Conservation (phyloP, 2,888 invertebrate genomes). For the Noctua comes region DNA sequence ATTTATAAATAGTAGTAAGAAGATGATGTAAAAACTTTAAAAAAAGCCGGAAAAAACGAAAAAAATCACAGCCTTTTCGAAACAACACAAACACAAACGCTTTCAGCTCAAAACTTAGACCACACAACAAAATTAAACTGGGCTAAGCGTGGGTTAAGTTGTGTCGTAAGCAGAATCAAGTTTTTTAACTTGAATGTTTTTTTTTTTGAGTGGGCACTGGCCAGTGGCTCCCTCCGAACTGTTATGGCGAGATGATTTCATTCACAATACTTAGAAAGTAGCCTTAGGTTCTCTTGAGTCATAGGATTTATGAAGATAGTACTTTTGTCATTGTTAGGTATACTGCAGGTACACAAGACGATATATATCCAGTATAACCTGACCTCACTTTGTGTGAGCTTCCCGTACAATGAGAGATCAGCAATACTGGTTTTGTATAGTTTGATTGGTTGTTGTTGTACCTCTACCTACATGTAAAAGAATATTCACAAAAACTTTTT, state of each 20-base stretch:
- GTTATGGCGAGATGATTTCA: constrained; percentile 66
- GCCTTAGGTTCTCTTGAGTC: not conserved
- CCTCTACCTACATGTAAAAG: too few relatives aligned
- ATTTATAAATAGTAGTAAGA: too few relatives aligned
- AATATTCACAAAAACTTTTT: too few relatives aligned
- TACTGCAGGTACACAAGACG: too few relatives aligned
- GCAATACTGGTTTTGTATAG: too few relatives aligned
- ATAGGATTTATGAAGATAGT: not conserved
- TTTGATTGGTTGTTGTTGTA: too few relatives aligned
- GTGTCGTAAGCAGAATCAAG: constrained; percentile 81
- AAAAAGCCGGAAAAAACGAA: too few relatives aligned
- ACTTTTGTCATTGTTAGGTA: not conserved
- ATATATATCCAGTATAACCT: too few relatives aligned
- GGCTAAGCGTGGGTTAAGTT: constrained; percentile 82
- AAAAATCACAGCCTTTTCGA: too few relatives aligned
- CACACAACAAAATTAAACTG: constrained; percentile 71
- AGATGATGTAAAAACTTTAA: not conserved
- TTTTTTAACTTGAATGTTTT: constrained; percentile 78
- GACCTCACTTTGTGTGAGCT: too few relatives aligned
- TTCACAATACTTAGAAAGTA: constrained; percentile 63
- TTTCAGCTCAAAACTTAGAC: constrained; percentile 62
- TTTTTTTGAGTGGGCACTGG: constrained; percentile 75
- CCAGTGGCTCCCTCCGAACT: constrained; percentile 66
- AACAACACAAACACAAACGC: constrained; percentile 33
- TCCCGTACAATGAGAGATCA: too few relatives aligned